Conservation (phyloP, 2,113 vertebrate genomes). For the Regulus satrapa region DNA sequence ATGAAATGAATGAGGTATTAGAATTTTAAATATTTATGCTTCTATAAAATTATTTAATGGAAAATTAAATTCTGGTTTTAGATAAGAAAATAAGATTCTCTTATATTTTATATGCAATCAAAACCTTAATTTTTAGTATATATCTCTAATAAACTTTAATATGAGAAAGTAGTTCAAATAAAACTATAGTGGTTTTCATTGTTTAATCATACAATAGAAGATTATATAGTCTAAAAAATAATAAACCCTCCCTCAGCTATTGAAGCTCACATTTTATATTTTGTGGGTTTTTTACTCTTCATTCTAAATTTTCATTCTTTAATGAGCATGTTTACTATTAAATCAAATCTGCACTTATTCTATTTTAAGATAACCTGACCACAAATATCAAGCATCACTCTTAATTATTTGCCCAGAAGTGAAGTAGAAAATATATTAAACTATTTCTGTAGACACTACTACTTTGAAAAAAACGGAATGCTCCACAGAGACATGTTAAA, state of each 20-base stretch:
- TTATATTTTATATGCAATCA: not conserved
- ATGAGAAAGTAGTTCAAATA: not conserved
- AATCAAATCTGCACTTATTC: not conserved
- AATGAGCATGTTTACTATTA: not conserved
- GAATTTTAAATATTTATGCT: slow-evolving; percentile 5
- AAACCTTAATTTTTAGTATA: not conserved
- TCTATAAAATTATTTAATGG: not conserved
- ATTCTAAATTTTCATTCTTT: not conserved
- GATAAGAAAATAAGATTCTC: no score
- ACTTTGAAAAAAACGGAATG: not conserved
- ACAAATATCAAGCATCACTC: not conserved
- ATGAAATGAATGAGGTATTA: not conserved
- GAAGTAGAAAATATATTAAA: not conserved
- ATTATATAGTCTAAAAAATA: not conserved
- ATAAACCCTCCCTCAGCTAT: not conserved
- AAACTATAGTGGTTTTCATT: not conserved
- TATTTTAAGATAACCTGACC: not conserved
- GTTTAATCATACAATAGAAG: not conserved
- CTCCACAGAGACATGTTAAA: not conserved
- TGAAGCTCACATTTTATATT: not conserved
- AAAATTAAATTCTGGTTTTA: slow-evolving; percentile 23
- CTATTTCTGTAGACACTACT: not conserved
- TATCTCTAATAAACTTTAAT: not conserved
- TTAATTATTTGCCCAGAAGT: not conserved
- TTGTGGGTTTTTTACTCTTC: not conserved